Evolutionary conservation across 2,888 invertebrate genomes (phyloP).

Genomic region (Drosophila borealis): DNA sequence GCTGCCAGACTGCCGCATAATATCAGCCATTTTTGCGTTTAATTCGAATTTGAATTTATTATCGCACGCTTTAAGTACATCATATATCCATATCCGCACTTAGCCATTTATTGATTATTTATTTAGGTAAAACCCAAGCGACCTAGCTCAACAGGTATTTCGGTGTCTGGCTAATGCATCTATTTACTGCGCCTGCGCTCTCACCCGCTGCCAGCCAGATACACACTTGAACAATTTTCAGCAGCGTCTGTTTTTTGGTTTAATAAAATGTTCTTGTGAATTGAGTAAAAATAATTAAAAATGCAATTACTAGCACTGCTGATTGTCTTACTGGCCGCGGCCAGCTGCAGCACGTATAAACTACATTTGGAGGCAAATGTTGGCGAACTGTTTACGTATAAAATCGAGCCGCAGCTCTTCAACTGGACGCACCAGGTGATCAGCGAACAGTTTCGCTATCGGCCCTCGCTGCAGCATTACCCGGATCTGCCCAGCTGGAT

Average conservation of each 20-base stretch:
- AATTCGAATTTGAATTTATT: conserved; percentile 10
- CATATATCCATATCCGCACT: too few relatives aligned
- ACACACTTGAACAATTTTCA: conserved; percentile 66
- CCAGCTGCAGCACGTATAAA: conserved; percentile 10
- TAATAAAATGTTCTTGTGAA: conserved; percentile 50
- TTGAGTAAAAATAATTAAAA: conserved; percentile 6
- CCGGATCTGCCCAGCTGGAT: conserved; percentile 96
- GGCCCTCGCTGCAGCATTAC: conserved; percentile 90
- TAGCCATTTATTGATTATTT: neutral
- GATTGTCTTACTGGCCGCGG: conserved; percentile 9
- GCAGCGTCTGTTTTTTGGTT: conserved; percentile 24
- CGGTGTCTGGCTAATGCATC: neutral
- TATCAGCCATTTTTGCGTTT: neutral
- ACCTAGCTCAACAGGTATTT: conserved; percentile 62
- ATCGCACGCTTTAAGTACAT: neutral
- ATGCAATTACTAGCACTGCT: conserved; percentile 53
- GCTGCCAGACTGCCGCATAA: conserved; percentile 26
- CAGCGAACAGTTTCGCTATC: conserved; percentile 86
- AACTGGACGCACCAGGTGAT: conserved; percentile 89
- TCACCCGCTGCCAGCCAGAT: conserved; percentile 46
- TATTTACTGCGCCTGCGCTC: conserved; percentile 62
- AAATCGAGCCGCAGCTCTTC: conserved; percentile 91
- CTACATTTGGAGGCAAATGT: conserved; percentile 78
- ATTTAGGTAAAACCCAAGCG: conserved; percentile 17
- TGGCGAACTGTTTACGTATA: conserved; percentile 91